These are phyloP conservation scores for Thalassaphorura encarpata DNA, from an alignment of 1,140 invertebrate genomes.

Conservation along the genomic window DNA sequence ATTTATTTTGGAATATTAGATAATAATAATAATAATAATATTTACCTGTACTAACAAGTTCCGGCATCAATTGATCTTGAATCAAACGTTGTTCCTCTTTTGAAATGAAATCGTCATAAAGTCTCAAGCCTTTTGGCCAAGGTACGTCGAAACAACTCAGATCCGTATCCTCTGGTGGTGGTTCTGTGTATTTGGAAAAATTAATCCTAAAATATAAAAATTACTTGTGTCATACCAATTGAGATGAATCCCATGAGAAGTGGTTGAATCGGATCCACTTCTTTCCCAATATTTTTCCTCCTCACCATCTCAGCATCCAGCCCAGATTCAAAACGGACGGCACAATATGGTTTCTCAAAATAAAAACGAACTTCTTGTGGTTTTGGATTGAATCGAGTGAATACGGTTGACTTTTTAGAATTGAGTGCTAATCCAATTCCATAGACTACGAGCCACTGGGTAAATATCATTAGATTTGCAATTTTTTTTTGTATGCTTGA, in stretches of 20 bases:
- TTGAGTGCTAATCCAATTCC: slow-evolving; percentile 67
- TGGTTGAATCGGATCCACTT: slow-evolving; percentile 43
- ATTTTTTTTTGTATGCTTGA: background rate
- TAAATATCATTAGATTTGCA: slow-evolving; percentile 16
- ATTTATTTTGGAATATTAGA: background rate
- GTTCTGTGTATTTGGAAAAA: slow-evolving; percentile 19
- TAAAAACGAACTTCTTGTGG: slow-evolving; percentile 52
- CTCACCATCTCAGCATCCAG: background rate
- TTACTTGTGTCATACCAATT: slow-evolving; percentile 42
- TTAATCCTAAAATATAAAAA: background rate
- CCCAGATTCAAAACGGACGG: slow-evolving; percentile 47
- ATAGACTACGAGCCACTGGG: slow-evolving; percentile 51
- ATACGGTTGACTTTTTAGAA: slow-evolving; percentile 50
- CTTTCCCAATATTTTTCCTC: background rate
- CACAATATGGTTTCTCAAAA: slow-evolving; percentile 62
- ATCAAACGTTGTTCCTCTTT: slow-evolving; percentile 43
- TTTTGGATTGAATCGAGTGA: slow-evolving; percentile 40
- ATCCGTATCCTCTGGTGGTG: slow-evolving; percentile 11
- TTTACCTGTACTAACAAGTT: background rate
- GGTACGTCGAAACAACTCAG: background rate
- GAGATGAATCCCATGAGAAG: slow-evolving; percentile 54
- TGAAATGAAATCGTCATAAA: slow-evolving; percentile 64
- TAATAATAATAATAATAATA: background rate
- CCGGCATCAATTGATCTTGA: background rate
- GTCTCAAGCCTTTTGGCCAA: slow-evolving; percentile 57